Percentiles rank a stretch among this genome's conserved stretches.
phyloP scores from a whole-genome alignment of 2,113 vertebrate genomes.

The Microcebus tavaratra region DNA sequence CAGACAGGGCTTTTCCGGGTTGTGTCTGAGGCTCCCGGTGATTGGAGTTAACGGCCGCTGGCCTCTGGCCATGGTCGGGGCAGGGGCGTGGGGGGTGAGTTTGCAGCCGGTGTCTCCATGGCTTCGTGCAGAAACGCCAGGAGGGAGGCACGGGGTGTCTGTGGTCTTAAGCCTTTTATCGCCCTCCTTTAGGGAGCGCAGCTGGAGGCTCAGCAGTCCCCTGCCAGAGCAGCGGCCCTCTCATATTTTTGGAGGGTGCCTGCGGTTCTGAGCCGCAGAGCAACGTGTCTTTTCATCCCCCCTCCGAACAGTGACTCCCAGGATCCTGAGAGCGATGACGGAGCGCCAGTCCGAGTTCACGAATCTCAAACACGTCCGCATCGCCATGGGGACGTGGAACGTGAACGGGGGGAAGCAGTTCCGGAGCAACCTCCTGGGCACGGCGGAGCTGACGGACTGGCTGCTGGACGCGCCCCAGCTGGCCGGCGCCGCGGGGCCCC shows the following conservation, averaged over 20 bases:
- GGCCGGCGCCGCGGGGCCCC: constrained; percentile 79
- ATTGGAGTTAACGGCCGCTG: background rate
- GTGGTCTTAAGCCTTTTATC: background rate
- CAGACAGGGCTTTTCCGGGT: rapidly evolving
- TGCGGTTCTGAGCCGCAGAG: background rate
- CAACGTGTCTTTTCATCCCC: background rate
- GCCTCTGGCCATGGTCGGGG: too few species aligned
- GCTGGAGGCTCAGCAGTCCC: rapidly evolving
- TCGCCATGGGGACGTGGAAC: constrained; percentile 88
- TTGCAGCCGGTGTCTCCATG: background rate
- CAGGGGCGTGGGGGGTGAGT: rapidly evolving
- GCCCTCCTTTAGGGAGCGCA: rapidly evolving
- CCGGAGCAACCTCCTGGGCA: constrained; percentile 86
- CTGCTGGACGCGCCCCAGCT: constrained; percentile 86
- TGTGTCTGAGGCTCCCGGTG: background rate
- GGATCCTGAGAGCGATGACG: constrained; percentile 87
- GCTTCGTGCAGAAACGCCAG: background rate
- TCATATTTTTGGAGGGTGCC: rapidly evolving
- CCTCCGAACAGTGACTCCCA: constrained; percentile 82
- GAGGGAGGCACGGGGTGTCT: rapidly evolving
- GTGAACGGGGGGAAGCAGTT: constrained; percentile 90
- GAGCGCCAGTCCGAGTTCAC: constrained; percentile 90
- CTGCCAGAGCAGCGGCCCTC: background rate
- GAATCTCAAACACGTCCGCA: constrained; percentile 80
- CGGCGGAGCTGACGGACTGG: constrained; percentile 86